Base-by-base conservation (phyloP, 2,888 invertebrate genomes). In the Gymnosoma rotundatum region DNA sequence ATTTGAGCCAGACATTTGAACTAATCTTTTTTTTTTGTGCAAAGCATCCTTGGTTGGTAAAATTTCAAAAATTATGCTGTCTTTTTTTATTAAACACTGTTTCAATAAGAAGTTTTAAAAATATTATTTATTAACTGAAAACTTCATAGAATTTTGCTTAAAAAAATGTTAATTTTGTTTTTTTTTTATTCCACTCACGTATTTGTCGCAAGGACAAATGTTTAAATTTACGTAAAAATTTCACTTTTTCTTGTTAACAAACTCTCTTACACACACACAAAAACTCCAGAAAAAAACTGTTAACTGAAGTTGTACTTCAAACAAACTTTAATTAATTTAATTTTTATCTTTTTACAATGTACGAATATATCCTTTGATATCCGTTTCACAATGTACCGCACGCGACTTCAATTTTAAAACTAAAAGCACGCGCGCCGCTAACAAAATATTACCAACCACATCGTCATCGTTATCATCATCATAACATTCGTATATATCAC, bases 361-460 rank as follows among this genome's bases (percentile, higher is more conserved):
- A 20, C 7, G 20, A 32, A 38, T 0, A 16, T 12, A 9, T 52
- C 14, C 10, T 52, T 52, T 18, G 12, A 2, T 9, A 63, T 78
- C 78, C 78, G 74, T 56, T 74, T 48, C 18, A 67, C 64, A 83
- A 54, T 72, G 60, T 70, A 61, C 73, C 76, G 80, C 73, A 80
- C 83, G 76, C 83, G 83, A 80, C 83, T 80, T 61, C 76, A 61
- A 83, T 72, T 60, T 58, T 32, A 67, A 83, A 83, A 83, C 83
- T 83, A 36, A 83, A 83, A 83, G 80, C 83, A 80, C 72, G 73
- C 83, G 76, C 83, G 76, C 76, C 61, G 67, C 79, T 73, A 66
- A 66, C 56, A 60, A 79, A 36, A 60, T 36, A 54, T 14, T 7
- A 18, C n/a, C n/a, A 82, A 56, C 48, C n/a, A 58, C 67, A 45